phyloP scores from a whole-genome alignment of 2,888 invertebrate genomes.

The Physocephala rufipes region DNA sequence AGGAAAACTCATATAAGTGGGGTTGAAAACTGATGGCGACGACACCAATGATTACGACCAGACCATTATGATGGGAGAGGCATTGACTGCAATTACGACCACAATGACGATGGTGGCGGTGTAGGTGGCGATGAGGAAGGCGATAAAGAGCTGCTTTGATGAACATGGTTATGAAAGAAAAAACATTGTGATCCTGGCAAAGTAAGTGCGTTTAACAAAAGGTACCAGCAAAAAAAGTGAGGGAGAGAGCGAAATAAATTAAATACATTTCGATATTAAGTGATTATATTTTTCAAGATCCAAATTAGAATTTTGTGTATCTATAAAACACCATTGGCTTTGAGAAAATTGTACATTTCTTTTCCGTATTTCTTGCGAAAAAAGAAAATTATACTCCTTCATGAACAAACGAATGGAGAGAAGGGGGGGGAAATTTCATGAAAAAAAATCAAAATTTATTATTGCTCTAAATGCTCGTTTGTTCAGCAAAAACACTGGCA shows the following conservation, averaged over 20 bases:
- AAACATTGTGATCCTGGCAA: conserved; percentile 17
- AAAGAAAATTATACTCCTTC: too few species aligned
- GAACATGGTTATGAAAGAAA: conserved; percentile 27
- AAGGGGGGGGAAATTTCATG: background rate
- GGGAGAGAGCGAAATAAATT: too few species aligned
- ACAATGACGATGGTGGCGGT: conserved; percentile 3
- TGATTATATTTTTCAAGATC: too few species aligned
- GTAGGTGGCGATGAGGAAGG: too few species aligned
- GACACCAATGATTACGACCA: conserved; percentile 16
- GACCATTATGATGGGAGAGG: background rate
- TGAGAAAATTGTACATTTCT: too few species aligned
- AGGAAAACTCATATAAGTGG: background rate
- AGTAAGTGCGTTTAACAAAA: conserved; percentile 52
- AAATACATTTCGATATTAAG: too few species aligned
- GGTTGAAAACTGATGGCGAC: background rate
- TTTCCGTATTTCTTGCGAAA: too few species aligned
- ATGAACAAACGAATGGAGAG: too few species aligned
- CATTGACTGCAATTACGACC: conserved; percentile 34
- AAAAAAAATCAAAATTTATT: conserved; percentile 7
- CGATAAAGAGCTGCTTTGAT: too few species aligned
- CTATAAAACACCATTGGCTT: too few species aligned
- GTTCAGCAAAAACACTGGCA: background rate
- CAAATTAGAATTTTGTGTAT: too few species aligned
- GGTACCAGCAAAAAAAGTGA: too few species aligned
- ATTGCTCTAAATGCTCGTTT: conserved; percentile 12